Conservation (phyloP, 1,140 invertebrate genomes). For the Habropoda laboriosa region DNA sequence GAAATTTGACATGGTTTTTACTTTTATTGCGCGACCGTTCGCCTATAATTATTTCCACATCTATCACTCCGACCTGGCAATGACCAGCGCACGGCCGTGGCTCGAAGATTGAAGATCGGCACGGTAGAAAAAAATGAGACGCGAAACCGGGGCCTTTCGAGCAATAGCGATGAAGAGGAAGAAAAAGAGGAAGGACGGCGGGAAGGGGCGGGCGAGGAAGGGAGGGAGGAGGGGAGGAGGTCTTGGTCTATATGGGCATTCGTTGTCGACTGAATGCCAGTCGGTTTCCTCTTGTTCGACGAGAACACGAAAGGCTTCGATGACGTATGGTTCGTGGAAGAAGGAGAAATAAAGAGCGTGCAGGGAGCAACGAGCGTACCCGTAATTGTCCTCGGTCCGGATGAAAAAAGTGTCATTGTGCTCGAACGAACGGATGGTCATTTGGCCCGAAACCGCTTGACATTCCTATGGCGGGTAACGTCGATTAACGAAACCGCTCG, state of each 20-base stretch:
- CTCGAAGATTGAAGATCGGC: slow-evolving; percentile 77
- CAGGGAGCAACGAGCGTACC: slow-evolving; percentile 59
- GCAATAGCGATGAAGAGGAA: slow-evolving; percentile 62
- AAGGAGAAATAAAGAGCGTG: slow-evolving; percentile 64
- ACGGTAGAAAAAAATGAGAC: slow-evolving; percentile 70
- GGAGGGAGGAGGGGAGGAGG: slow-evolving; percentile 7
- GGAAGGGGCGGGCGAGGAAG: not conserved
- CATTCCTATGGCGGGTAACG: slow-evolving; percentile 38
- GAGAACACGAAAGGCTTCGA: slow-evolving; percentile 69
- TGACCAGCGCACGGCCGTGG: slow-evolving; percentile 62
- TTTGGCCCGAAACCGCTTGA: slow-evolving; percentile 56
- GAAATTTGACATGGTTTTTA: slow-evolving; percentile 81
- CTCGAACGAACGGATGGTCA: slow-evolving; percentile 57
- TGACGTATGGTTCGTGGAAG: slow-evolving; percentile 69
- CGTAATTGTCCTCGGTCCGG: slow-evolving; percentile 59
- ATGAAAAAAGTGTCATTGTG: slow-evolving; percentile 66
- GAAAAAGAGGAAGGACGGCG: slow-evolving; percentile 37
- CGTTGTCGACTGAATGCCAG: slow-evolving; percentile 68
- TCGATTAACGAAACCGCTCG: slow-evolving; percentile 60
- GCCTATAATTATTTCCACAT: slow-evolving; percentile 82
- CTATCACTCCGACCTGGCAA: slow-evolving; percentile 75
- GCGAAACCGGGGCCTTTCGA: slow-evolving; percentile 71
- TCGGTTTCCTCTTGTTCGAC: slow-evolving; percentile 67
- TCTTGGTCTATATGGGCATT: slow-evolving; percentile 65
- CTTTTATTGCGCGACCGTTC: slow-evolving; percentile 78